These are phyloP conservation scores for Esperia sulphurella DNA, from an alignment of 2,888 invertebrate species.

Conservation along the genomic window DNA sequence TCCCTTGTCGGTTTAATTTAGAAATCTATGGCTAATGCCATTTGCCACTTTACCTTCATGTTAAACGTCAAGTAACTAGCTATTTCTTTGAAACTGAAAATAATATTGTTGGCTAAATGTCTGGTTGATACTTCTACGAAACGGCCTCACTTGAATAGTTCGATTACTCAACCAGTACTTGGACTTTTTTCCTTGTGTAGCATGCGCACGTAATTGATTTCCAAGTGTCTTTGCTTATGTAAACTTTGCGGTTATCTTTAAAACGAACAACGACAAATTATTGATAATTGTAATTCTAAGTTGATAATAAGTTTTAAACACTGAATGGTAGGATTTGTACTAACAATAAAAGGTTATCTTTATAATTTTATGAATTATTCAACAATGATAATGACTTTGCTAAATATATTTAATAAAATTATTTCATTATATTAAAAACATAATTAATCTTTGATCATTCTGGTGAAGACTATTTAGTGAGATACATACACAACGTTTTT, in stretches of 20 bases:
- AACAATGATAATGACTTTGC: neutral
- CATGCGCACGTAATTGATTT: neutral
- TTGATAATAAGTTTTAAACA: neutral
- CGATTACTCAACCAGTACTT: neutral
- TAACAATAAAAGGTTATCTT: neutral
- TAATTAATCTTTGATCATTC: neutral
- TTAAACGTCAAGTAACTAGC: neutral
- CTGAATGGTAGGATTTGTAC: neutral
- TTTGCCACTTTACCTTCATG: too few relatives aligned
- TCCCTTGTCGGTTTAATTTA: too few relatives aligned
- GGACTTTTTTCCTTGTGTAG: neutral
- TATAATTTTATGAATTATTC: neutral
- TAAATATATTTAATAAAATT: neutral
- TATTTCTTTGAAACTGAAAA: neutral
- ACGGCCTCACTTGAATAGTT: neutral
- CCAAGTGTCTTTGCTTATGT: neutral
- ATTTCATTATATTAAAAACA: neutral
- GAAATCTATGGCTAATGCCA: too few relatives aligned
- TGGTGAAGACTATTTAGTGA: neutral
- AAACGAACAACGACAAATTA: neutral
- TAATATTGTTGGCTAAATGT: neutral
- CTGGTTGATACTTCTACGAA: neutral
- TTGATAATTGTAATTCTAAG: neutral
- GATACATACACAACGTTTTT: neutral
- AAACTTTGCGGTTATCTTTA: neutral